Base-by-base conservation (phyloP, 2,113 vertebrate genomes). In the Delphinapterus leucas region DNA sequence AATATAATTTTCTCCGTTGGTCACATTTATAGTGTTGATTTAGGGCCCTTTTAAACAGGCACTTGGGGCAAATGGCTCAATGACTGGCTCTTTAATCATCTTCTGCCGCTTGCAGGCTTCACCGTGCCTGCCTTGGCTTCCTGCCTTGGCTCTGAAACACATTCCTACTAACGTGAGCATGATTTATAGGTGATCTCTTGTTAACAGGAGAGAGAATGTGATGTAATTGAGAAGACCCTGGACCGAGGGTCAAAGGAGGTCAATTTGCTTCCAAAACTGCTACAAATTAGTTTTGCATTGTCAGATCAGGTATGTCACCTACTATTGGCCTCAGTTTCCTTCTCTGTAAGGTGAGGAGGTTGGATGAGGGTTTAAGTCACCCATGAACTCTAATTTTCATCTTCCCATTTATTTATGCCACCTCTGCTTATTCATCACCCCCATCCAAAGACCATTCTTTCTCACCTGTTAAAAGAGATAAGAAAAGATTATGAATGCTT, bases 171-270 rank as follows among this genome's bases (percentile, higher is more conserved):
- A 95, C 6, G 8, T 63, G 28, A 97, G 31, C 53, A 84, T 97
- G 93, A 98, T 96, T 97, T 97, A 97, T 70, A 97, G 86, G 82
- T 55, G 63, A 93, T 96, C 58, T 80, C 47, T 87, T 73, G 80
- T 96, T 96, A 97, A 95, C 88, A 95, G 91, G 44, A 81, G n/a
- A 49, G 44, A 97, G 55, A 95, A 82, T 74, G n/a, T 89, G 47
- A 60, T 84, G 6, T 93, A 98, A 97, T 93, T 95, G 95, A 95
- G 33, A 93, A 60, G 65, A 88, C 58, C 70, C 80, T 86, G 38
- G 44, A 83, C 58, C 90, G 18, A 92, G 47, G 89, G 80, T 93
- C 74, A 96, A 82, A 92, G 10, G 49, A 95, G 73, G 70, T 86
- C 6, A 11, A 71, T 95, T 85, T 91, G 18, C 18, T 92, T 20